Percentiles rank a stretch among this genome's conserved stretches.
Conservation (phyloP, 2,888 invertebrate species). For the Microctonus brassicae region DNA sequence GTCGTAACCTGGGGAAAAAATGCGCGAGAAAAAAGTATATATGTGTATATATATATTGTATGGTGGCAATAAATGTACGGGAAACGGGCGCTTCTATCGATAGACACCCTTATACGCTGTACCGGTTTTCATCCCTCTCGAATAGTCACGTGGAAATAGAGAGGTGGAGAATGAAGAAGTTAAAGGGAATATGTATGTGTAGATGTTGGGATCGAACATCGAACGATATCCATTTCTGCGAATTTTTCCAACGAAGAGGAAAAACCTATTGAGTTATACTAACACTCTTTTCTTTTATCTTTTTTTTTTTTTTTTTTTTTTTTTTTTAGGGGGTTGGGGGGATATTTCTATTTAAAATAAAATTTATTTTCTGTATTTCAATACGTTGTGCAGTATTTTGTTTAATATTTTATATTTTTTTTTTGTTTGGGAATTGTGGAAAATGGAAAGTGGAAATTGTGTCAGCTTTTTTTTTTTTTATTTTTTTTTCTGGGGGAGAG, state of each 20-base stretch:
- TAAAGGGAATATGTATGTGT: not conserved
- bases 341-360: not conserved
- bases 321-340: no score
- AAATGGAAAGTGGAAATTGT: no score
- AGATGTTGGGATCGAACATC: conserved; percentile 22
- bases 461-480: no score
- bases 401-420: not conserved
- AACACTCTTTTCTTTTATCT: conserved; percentile 2
- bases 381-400: not conserved
- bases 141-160: conserved; percentile 32
- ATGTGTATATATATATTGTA: no score
- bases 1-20: conserved; percentile 63
- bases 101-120: conserved; percentile 58
- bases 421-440: not conserved
- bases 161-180: not conserved
- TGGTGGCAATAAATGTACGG: conserved; percentile 68
- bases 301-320: not conserved
- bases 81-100: conserved; percentile 63
- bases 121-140: conserved; percentile 45
- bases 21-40: conserved; percentile 53
- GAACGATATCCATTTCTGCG: conserved; percentile 44
- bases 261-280: conserved; percentile 28
- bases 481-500: no score
- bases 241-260: conserved; percentile 40
- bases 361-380: conserved; percentile 15